These are phyloP conservation scores for Conops quadrifasciatus DNA, from an alignment of 2,888 invertebrate species.

Conservation along the genomic window DNA sequence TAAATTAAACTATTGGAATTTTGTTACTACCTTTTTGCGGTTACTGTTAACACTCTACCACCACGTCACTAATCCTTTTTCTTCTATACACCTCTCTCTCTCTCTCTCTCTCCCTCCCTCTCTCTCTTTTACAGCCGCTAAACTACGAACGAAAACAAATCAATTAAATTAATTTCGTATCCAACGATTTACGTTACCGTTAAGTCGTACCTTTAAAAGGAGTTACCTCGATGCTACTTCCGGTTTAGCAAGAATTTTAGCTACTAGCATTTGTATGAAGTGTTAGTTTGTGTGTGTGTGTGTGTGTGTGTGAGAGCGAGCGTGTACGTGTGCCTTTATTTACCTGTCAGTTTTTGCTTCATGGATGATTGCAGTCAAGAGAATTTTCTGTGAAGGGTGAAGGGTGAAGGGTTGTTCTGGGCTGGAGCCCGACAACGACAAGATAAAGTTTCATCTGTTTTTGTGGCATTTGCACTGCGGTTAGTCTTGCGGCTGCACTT, in stretches of 20 bases:
- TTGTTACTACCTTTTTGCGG: too few species aligned
- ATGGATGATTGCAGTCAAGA: neutral
- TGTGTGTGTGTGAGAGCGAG: neutral
- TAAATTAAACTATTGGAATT: neutral
- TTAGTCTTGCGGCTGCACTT: constrained; percentile 30
- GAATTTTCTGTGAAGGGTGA: neutral
- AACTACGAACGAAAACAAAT: neutral
- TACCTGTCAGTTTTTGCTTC: constrained; percentile 6
- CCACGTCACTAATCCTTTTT: too few species aligned
- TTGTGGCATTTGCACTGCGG: constrained; percentile 35
- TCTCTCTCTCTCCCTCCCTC: neutral
- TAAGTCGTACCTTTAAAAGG: constrained; percentile 18
- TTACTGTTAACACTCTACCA: too few species aligned
- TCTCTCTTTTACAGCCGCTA: neutral
- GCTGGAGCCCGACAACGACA: neutral
- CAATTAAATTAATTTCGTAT: too few species aligned
- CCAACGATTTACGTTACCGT: neutral
- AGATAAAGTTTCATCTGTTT: constrained; percentile 22
- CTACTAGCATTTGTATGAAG: neutral
- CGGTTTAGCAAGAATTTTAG: constrained; percentile 23
- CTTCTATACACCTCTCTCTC: too few species aligned
- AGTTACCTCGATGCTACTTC: constrained; percentile 19
- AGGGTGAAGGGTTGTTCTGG: neutral
- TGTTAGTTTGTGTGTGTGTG: neutral
- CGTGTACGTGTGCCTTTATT: constrained; percentile 12